Evolutionary conservation across 2,113 vertebrate species (phyloP).

Genomic region (Sardina pilchardus): DNA sequence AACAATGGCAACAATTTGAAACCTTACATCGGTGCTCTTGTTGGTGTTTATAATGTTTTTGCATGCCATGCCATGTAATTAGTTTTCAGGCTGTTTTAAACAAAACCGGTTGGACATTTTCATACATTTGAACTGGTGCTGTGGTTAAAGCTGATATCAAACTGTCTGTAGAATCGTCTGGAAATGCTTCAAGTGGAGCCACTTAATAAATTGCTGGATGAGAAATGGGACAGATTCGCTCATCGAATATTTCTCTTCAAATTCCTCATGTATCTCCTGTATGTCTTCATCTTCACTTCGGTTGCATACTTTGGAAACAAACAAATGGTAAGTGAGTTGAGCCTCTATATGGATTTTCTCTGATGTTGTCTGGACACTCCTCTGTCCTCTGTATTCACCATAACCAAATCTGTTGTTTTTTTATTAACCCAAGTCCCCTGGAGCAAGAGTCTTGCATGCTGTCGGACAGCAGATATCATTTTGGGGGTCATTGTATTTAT

Average conservation of each 20-base stretch:
- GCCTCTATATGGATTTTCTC: slow-evolving; percentile 25
- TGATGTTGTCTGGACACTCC: background rate
- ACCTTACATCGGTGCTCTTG: background rate
- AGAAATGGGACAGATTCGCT: slow-evolving; percentile 86
- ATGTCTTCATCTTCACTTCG: slow-evolving; percentile 80
- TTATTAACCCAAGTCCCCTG: background rate
- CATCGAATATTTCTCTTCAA: slow-evolving; percentile 82
- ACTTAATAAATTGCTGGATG: slow-evolving; percentile 81
- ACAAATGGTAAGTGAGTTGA: slow-evolving; percentile 60
- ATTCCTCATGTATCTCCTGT: slow-evolving; percentile 78
- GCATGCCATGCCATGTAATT: background rate
- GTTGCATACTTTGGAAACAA: slow-evolving; percentile 75
- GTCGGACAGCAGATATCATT: background rate
- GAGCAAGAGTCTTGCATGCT: background rate
- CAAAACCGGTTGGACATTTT: background rate
- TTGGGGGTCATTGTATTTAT: slow-evolving; percentile 5
- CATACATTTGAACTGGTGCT: background rate
- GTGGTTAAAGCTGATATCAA: background rate
- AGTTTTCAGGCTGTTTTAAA: background rate
- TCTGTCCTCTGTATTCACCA: background rate
- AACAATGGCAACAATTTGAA: too few relatives aligned
- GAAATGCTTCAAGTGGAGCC: slow-evolving; percentile 89
- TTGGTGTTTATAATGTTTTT: background rate
- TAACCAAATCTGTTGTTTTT: background rate
- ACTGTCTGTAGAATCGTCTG: slow-evolving; percentile 79